These are phyloP conservation scores for Ischnura elegans DNA, from an alignment of 2,888 invertebrate species.

Conservation along the genomic window DNA sequence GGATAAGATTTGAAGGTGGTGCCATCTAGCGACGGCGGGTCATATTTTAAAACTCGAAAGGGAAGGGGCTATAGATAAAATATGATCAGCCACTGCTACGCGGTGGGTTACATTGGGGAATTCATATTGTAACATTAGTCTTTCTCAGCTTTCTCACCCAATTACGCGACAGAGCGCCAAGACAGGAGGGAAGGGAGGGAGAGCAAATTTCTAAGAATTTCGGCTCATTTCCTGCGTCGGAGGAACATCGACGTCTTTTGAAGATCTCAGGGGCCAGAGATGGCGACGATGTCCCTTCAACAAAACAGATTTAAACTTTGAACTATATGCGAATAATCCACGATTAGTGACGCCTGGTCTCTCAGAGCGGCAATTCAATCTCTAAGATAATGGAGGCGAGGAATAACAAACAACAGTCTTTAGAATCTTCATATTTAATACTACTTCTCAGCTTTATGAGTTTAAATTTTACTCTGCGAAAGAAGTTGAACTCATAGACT, in stretches of 20 bases:
- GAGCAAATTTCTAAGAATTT: background rate
- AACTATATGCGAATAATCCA: too few species aligned
- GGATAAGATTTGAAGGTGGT: background rate
- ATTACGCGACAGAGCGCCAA: background rate
- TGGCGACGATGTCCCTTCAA: too few species aligned
- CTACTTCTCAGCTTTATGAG: too few species aligned
- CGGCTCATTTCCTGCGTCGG: background rate
- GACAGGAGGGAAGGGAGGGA: background rate
- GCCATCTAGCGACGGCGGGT: background rate
- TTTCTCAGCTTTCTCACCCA: background rate
- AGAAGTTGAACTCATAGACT: too few species aligned
- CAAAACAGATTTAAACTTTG: too few species aligned
- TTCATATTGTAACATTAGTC: constrained; percentile 28
- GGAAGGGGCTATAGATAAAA: background rate
- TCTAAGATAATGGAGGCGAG: too few species aligned
- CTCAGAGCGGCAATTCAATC: too few species aligned
- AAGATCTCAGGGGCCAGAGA: background rate
- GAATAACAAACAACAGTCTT: too few species aligned
- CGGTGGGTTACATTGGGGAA: background rate
- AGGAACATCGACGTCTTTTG: background rate
- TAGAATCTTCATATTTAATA: too few species aligned
- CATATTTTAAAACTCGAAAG: background rate
- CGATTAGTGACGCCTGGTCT: too few species aligned
- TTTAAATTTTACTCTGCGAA: too few species aligned
- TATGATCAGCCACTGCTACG: background rate